Conservation (phyloP, 2,113 vertebrate genomes). For the Gila orcuttii region DNA sequence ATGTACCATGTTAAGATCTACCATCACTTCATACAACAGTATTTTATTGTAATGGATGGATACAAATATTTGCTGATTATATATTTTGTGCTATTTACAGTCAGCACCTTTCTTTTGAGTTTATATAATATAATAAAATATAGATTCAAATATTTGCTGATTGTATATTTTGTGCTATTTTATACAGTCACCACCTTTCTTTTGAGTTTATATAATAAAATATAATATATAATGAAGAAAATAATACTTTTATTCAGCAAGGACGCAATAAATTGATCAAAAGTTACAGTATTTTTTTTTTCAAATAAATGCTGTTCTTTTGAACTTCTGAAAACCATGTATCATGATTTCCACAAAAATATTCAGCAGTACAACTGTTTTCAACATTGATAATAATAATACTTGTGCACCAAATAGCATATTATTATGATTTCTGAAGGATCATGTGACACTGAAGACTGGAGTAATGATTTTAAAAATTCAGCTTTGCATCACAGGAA, state of each 20-base stretch:
- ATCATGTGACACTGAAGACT: not conserved
- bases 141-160: not conserved
- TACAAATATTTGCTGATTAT: not conserved
- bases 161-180: not conserved
- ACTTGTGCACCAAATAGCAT: not conserved
- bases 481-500: not conserved
- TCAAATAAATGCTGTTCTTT: no score
- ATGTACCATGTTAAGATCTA: not conserved
- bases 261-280: not conserved
- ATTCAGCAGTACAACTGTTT: not conserved
- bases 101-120: no score
- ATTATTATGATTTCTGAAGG: not conserved
- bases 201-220: not conserved
- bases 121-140: not conserved
- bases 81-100: not conserved
- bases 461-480: not conserved
- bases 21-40: not conserved
- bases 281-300: not conserved
- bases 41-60: not conserved
- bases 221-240: no score
- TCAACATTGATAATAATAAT: not conserved
- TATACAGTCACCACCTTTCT: not conserved
- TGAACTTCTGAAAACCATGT: not conserved
- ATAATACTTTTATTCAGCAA: not conserved
- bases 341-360: not conserved